Evolutionary conservation across 2,797 vertebrate genomes (phyloP).

Genomic region (Eremophila alpestris): DNA sequence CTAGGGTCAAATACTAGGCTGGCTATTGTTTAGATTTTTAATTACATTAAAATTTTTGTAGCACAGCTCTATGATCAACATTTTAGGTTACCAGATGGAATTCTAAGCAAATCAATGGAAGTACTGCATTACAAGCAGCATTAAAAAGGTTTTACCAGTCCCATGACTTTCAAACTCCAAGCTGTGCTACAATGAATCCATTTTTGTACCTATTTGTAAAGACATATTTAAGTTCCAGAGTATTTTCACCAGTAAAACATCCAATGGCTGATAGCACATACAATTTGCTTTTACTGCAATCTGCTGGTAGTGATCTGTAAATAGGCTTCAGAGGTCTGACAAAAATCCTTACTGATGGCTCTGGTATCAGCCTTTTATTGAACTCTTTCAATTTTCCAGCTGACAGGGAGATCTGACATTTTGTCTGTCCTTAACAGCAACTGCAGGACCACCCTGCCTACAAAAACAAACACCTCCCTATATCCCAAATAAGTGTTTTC

Average conservation of each 20-base stretch:
- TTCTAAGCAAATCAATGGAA: not conserved
- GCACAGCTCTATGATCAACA: not conserved
- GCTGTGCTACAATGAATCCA: not conserved
- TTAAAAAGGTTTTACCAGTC: not conserved
- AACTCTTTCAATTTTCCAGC: not conserved
- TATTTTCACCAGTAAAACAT: not conserved
- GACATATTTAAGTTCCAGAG: not conserved
- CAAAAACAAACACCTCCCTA: not conserved
- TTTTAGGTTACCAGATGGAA: not conserved
- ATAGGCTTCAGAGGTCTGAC: not conserved
- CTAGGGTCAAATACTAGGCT: not conserved
- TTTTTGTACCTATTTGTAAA: not conserved
- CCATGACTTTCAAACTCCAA: not conserved
- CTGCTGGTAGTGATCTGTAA: not conserved
- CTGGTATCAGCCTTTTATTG: not conserved
- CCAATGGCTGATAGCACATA: not conserved
- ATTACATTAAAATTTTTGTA: not conserved
- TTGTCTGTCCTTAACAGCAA: not conserved
- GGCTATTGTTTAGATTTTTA: not conserved
- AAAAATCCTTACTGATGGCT: not conserved
- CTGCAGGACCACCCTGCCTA: not conserved
- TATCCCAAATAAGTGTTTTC: not conserved
- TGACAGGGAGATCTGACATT: not conserved
- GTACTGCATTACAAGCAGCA: rapidly evolving
- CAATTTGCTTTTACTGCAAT: not conserved